phyloP scores from a whole-genome alignment of 2,888 invertebrate species.

The Pseudococcus jackbeardsleyi region DNA sequence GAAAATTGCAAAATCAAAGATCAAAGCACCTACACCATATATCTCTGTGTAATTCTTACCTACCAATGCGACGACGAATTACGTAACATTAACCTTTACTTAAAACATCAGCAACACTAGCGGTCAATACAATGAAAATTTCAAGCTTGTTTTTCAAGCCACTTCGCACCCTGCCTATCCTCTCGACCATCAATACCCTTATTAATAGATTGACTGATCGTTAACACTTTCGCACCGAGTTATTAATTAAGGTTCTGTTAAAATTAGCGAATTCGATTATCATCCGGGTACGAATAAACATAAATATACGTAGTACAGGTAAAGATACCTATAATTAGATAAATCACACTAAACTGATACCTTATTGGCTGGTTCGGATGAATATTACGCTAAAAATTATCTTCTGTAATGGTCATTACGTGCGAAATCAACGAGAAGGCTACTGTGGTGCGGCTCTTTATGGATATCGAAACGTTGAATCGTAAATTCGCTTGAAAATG shows the following conservation, averaged over 20 bases:
- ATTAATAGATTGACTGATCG: constrained; percentile 12
- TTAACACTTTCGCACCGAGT: background rate
- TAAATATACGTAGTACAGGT: background rate
- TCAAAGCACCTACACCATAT: background rate
- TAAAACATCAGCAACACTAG: background rate
- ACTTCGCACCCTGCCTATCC: background rate
- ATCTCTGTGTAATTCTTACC: background rate
- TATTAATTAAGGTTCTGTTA: constrained; percentile 17
- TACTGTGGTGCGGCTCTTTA: too few relatives aligned
- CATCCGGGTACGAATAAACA: background rate
- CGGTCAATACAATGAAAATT: background rate
- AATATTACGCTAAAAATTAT: background rate
- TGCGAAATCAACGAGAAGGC: background rate
- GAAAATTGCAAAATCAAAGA: constrained; percentile 18
- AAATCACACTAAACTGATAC: background rate
- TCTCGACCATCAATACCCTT: background rate
- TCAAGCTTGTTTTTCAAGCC: background rate
- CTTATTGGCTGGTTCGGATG: background rate
- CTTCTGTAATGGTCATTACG: background rate
- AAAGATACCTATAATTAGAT: background rate
- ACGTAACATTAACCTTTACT: constrained; percentile 3
- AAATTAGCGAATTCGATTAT: constrained; percentile 1
- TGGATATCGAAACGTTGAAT: background rate
- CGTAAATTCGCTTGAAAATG: constrained; percentile 16
- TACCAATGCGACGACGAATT: constrained; percentile 5